Base-by-base conservation (phyloP, 2,113 vertebrate species). In the Cavia porcellus region DNA sequence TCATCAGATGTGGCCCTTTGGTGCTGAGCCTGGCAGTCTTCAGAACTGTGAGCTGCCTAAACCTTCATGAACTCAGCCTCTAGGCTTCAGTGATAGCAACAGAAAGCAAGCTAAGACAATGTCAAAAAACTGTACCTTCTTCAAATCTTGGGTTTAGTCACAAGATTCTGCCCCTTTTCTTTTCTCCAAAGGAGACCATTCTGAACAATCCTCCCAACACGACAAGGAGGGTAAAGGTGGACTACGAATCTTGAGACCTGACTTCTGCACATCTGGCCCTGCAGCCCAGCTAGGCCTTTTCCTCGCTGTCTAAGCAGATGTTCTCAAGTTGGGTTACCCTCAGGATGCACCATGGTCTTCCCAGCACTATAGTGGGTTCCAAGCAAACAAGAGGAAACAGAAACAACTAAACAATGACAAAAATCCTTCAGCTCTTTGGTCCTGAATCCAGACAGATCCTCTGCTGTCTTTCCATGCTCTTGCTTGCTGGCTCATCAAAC, bases 401-500 rank as follows among this genome's bases (percentile, higher is more conserved):
- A 95, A 7, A 77, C 79, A 93, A 92, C 28, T 22, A 38, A 94
- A 70, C 32, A 90, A 42, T 1, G 20, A 86, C 94, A 88, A 64
- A 86, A 93, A 28, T 25, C 20, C 91, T 88, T n/a, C 45, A 24
- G 38, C 64, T 92, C 62, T 75, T 84, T 11, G 77, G 81, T 70
- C 66, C 66, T 70, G 35, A 70, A 96, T 80, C 74, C 79, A 12
- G n/a, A 42, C 25, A 55, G 15, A 32, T 19, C 86, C n/a, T 1
- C 45, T 15, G 19, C 57, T 75, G 30, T 19, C 91, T 97, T 96
- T 95, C 92, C 82, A 92, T 32, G 57, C 38, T 86, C 86, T 45
- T 45, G 24, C 90, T 84, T 45, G 0, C 32, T 96, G 68, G 90
- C 59, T 93, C 92, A 85, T 52, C 74, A 91, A 97, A 96, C 89